These are phyloP conservation scores for Dendroctonus ponderosae DNA, from an alignment of 1,140 invertebrate species.

Conservation along the genomic window DNA sequence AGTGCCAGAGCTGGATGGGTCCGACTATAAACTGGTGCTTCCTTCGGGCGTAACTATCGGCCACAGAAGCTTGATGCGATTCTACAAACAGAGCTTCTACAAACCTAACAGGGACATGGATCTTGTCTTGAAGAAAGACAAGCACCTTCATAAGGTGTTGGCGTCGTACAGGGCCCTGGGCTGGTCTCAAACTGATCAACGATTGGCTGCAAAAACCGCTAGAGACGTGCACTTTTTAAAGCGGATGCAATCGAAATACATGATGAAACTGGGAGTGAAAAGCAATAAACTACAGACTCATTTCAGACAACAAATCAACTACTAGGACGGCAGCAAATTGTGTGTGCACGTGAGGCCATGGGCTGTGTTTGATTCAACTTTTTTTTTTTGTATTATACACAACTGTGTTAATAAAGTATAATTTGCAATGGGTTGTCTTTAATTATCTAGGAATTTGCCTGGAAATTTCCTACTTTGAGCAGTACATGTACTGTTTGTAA, in stretches of 20 bases:
- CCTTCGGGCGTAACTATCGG: conserved; percentile 87
- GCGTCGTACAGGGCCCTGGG: conserved; percentile 82
- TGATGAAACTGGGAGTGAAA: conserved; percentile 74
- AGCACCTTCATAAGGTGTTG: conserved; percentile 69
- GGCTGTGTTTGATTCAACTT: too few species aligned
- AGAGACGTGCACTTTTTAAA: conserved; percentile 84
- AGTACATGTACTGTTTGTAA: too few species aligned
- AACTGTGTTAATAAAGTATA: too few species aligned
- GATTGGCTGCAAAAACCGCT: conserved; percentile 66
- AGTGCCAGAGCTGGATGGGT: conserved; percentile 65
- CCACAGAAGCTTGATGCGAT: conserved; percentile 83
- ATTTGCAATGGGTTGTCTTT: too few species aligned
- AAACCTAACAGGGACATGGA: conserved; percentile 60
- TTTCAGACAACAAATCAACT: conserved; percentile 77
- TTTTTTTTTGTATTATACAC: too few species aligned
- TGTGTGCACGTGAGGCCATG: too few species aligned
- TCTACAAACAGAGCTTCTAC: conserved; percentile 73
- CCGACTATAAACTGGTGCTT: conserved; percentile 80
- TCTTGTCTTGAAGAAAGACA: conserved; percentile 54
- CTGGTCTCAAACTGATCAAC: conserved; percentile 74
- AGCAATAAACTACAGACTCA: conserved; percentile 84
- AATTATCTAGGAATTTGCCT: too few species aligned
- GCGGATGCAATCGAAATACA: conserved; percentile 72
- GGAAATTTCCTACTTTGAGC: too few species aligned
- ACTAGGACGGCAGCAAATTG: conserved; percentile 53